These are phyloP conservation scores for Erythrolamprus reginae DNA, from an alignment of 2,113 vertebrate species.

Conservation along the genomic window DNA sequence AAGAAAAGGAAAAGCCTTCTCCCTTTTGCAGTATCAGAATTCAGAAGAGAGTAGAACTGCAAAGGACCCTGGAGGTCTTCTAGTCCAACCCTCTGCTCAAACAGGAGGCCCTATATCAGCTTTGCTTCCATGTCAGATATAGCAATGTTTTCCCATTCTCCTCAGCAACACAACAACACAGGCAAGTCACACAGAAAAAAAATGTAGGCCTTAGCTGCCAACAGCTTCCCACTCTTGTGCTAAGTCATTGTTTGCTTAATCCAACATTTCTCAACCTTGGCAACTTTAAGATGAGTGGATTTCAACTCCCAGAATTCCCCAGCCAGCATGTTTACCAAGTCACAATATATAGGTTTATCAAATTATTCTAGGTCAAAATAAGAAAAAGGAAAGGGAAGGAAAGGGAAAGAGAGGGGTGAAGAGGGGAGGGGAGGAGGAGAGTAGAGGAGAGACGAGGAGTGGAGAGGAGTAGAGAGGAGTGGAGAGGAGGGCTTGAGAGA, in stretches of 20 bases:
- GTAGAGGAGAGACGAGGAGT: fast-evolving
- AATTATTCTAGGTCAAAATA: not conserved
- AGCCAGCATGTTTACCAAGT: not conserved
- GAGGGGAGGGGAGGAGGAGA: too few relatives aligned
- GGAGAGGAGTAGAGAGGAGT: fast-evolving
- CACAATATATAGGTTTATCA: not conserved
- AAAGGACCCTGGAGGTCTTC: too few relatives aligned
- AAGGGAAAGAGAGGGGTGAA: too few relatives aligned
- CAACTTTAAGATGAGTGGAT: not conserved
- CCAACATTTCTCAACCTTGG: not conserved
- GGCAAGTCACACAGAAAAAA: not conserved
- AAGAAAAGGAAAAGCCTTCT: not conserved
- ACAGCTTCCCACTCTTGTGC: not conserved
- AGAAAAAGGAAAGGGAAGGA: not conserved
- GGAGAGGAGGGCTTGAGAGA: fast-evolving
- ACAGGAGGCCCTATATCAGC: not conserved
- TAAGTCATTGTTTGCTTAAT: not conserved
- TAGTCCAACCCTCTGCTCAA: too few relatives aligned
- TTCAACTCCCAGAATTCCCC: not conserved
- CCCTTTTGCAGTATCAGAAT: not conserved
- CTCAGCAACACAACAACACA: not conserved
- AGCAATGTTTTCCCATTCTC: not conserved
- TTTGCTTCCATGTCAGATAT: not conserved
- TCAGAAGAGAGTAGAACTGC: too few relatives aligned
- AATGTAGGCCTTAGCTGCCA: not conserved